These are phyloP conservation scores for Panthera leo DNA, from an alignment of 2,113 vertebrate species.

Conservation along the genomic window DNA sequence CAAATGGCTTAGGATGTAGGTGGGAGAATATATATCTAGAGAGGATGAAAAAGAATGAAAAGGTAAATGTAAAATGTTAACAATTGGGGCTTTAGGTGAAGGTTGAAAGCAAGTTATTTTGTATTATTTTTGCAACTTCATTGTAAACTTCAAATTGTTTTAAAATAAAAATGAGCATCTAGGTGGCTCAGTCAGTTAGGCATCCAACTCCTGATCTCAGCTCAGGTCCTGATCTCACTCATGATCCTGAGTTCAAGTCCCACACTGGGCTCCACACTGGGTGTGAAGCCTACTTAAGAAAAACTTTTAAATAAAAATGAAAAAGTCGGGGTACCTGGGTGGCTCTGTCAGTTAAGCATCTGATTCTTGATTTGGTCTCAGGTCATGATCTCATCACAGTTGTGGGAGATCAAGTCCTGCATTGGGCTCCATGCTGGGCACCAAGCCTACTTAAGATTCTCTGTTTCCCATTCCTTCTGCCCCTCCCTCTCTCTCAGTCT, in stretches of 20 bases:
- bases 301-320: neutral
- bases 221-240: too few species aligned
- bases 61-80: constrained; percentile 8
- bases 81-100: neutral
- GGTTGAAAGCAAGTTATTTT: neutral
- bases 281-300: neutral
- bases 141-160: constrained; percentile 45
- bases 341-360: neutral
- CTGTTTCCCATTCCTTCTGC: neutral
- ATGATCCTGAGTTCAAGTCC: neutral
- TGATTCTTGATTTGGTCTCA: neutral
- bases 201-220: neutral
- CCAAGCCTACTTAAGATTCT: neutral
- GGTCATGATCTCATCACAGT: neutral
- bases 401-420: neutral
- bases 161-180: neutral
- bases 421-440: neutral
- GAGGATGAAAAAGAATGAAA: neutral
- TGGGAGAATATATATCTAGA: neutral
- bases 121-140: constrained; percentile 7
- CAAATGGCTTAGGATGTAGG: neutral
- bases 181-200: neutral
- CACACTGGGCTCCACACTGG: neutral
- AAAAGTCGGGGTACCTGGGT: neutral
- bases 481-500: neutral